Conservation (phyloP, 2,797 vertebrate genomes). For the Silurus aristotelis region DNA sequence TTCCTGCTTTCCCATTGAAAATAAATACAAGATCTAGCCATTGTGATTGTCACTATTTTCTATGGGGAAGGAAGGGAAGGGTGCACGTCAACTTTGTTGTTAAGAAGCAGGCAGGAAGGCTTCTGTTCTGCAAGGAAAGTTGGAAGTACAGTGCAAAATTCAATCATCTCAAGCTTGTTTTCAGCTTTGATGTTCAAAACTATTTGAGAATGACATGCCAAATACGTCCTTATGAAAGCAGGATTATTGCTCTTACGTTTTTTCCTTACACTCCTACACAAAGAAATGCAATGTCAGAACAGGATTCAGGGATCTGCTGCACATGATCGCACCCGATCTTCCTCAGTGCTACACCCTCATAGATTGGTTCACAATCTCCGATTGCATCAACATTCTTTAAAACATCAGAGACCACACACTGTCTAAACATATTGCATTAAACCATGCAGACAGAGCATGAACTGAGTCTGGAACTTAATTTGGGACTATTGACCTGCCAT, state of each 20-base stretch:
- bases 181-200: not conserved
- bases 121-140: not conserved
- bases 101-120: not conserved
- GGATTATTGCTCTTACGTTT: not conserved
- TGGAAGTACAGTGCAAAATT: no score
- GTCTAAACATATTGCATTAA: not conserved
- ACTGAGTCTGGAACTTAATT: not conserved
- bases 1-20: not conserved
- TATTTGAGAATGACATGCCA: not conserved
- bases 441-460: not conserved
- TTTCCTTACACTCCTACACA: not conserved
- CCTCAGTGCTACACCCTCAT: not conserved
- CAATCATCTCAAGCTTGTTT: not conserved
- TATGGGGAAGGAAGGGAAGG: not conserved
- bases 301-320: slow-evolving; percentile 6
- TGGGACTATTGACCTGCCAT: not conserved
- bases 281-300: not conserved
- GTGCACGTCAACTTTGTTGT: not conserved
- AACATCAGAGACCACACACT: not conserved
- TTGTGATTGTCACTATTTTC: not conserved
- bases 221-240: not conserved
- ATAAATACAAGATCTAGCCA: not conserved
- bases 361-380: not conserved
- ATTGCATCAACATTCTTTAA: not conserved
- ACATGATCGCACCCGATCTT: not conserved